A percentile compares a stretch with the other conserved stretches of the same genome.
These are phyloP conservation scores for Thunnus albacares DNA, from an alignment of 2,797 vertebrate genomes.

Conservation along the genomic window DNA sequence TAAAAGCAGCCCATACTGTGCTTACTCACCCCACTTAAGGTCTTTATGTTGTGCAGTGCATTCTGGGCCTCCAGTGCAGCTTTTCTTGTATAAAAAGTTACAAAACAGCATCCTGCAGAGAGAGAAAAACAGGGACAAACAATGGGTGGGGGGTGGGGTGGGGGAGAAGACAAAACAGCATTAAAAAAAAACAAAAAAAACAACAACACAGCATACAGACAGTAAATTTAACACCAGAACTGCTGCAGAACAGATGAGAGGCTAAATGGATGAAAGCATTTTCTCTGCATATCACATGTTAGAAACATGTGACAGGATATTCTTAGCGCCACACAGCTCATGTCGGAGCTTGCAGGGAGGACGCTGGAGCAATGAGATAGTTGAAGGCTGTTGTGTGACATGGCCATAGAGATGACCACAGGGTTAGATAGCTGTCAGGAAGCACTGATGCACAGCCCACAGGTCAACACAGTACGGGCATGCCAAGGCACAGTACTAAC, in stretches of 20 bases:
- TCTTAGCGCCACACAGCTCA: conserved; percentile 58
- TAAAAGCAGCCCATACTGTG: conserved; percentile 69
- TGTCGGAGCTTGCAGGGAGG: conserved; percentile 58
- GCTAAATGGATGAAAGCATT: conserved; percentile 44
- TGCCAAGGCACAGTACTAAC: conserved; percentile 39
- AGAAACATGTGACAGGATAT: conserved; percentile 69
- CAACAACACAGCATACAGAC: conserved; percentile 29
- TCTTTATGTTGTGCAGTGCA: conserved; percentile 99
- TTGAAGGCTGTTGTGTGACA: conserved; percentile 59
- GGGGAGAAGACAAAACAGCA: conserved; percentile 49
- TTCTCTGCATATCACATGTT: conserved; percentile 58
- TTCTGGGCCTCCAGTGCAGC: conserved; percentile 99
- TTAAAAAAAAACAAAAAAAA: conserved; percentile 42
- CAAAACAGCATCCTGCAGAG: conserved; percentile 98
- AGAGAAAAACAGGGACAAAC: conserved; percentile 57
- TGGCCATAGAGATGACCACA: conserved; percentile 53
- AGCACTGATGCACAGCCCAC: conserved; percentile 42
- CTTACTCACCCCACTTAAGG: conserved; percentile 99
- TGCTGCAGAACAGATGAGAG: conserved; percentile 46
- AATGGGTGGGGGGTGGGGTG: conserved; percentile 30
- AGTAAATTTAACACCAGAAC: conserved; percentile 39
- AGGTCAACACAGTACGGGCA: conserved; percentile 47
- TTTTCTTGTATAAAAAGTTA: conserved; percentile 99
- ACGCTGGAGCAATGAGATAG: conserved; percentile 57
- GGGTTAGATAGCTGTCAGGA: conserved; percentile 56